phyloP scores from a whole-genome alignment of 2,797 vertebrate genomes.

The Pelobates cultripes region DNA sequence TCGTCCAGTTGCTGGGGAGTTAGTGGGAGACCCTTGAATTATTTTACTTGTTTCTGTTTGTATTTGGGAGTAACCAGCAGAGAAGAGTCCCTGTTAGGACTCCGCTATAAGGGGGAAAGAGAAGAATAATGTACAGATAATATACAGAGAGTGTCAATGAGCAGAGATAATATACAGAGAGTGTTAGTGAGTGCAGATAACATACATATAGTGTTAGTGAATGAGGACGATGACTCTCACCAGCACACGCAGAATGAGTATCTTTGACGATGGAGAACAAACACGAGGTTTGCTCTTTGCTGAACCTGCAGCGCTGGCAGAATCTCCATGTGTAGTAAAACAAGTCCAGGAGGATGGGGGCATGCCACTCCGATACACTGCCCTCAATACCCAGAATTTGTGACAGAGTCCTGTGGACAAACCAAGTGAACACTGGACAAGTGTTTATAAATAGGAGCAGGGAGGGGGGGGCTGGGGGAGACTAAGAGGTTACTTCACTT shows the following conservation, averaged over 20 bases:
- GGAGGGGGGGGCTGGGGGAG: no score
- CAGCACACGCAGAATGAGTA: not conserved
- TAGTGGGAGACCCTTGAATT: no score
- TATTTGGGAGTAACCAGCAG: no score
- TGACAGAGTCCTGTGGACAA: constrained; percentile 12
- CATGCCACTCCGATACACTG: not conserved
- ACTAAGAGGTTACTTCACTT: no score
- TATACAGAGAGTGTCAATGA: not conserved
- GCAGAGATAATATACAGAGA: not conserved
- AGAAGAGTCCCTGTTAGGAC: no score
- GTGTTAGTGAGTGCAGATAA: not conserved
- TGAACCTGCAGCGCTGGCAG: constrained; percentile 15
- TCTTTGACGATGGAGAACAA: constrained; percentile 23
- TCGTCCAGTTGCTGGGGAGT: no score
- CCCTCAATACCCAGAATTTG: not conserved
- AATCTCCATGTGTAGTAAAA: constrained; percentile 18
- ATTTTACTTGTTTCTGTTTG: no score
- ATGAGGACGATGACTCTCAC: not conserved
- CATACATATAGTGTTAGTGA: not conserved
- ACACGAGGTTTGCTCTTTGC: constrained; percentile 29
- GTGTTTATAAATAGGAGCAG: no score
- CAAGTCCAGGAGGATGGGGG: constrained; percentile 15
- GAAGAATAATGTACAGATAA: not conserved
- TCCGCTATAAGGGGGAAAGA: no score
- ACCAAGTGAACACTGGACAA: not conserved